phyloP scores from a whole-genome alignment of 2,888 invertebrate species.

The Torymus tubicola region DNA sequence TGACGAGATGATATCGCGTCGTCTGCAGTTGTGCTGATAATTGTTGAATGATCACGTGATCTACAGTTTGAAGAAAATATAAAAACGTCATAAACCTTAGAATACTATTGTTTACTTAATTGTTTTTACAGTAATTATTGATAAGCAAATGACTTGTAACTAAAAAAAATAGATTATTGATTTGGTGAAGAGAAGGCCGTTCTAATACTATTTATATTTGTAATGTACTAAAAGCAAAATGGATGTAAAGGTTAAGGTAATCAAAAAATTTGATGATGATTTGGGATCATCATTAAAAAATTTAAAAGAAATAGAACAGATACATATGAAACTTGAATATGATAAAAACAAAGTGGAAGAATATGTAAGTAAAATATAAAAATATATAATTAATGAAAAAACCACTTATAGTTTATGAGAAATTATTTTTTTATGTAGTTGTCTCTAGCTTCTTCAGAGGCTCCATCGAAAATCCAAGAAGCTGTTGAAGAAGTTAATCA shows the following conservation, averaged over 20 bases:
- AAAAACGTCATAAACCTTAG: background rate
- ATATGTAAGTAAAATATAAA: conserved; percentile 71
- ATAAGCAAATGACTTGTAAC: no score
- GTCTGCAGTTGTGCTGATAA: no score
- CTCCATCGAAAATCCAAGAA: conserved; percentile 81
- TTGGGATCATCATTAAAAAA: conserved; percentile 79
- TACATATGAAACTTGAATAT: conserved; percentile 75
- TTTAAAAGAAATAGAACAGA: conserved; percentile 77
- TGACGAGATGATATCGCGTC: no score
- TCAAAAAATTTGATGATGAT: conserved; percentile 78
- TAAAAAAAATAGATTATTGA: no score
- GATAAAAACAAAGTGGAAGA: conserved; percentile 76
- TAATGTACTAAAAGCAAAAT: conserved; percentile 55
- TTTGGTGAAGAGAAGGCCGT: no score
- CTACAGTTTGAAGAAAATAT: background rate
- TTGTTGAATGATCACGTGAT: conserved; percentile 11
- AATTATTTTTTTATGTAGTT: conserved; percentile 77
- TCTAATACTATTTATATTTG: no score
- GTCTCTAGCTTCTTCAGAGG: conserved; percentile 80
- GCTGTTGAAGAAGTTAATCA: conserved; percentile 82
- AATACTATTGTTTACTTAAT: no score
- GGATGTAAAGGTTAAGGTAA: conserved; percentile 75
- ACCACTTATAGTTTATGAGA: background rate
- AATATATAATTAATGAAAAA: conserved; percentile 25
- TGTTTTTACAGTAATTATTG: no score